Evolutionary conservation across 2,888 invertebrate species (phyloP).

Genomic region (Pheosia gnoma): DNA sequence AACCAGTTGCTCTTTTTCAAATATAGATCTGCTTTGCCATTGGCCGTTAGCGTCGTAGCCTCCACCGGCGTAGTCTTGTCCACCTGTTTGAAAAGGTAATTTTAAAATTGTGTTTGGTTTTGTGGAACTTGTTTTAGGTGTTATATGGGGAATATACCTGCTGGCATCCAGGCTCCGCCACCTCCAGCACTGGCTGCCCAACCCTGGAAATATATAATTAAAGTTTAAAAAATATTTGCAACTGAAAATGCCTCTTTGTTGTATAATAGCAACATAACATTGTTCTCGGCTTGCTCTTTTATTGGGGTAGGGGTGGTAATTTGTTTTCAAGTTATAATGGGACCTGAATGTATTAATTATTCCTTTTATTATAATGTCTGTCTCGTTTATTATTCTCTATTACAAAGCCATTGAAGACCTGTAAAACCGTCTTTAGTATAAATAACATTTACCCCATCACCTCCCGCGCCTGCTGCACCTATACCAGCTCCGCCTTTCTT

Average conservation of each 20-base stretch:
- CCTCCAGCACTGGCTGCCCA: slow-evolving; percentile 75
- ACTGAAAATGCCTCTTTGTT: neutral
- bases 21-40: slow-evolving; percentile 75
- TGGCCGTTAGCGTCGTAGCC: slow-evolving; percentile 78
- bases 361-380: too few relatives aligned
- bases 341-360: too few relatives aligned
- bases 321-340: too few relatives aligned
- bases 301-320: neutral
- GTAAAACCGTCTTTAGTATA: too few relatives aligned
- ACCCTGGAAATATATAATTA: slow-evolving; percentile 56
- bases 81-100: slow-evolving; percentile 59
- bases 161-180: slow-evolving; percentile 78
- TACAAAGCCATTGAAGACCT: too few relatives aligned
- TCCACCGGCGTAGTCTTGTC: slow-evolving; percentile 65
- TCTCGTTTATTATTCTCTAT: too few relatives aligned
- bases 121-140: slow-evolving; percentile 10
- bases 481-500: slow-evolving; percentile 68
- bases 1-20: slow-evolving; percentile 38
- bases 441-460: slow-evolving; percentile 52
- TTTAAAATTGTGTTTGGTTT: slow-evolving; percentile 32
- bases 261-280: neutral
- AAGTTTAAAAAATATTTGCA: slow-evolving; percentile 3
- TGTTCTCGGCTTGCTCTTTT: neutral
- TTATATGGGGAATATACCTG: slow-evolving; percentile 73
- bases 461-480: slow-evolving; percentile 51